Conservation (phyloP, 2,797 vertebrate species). For the Schizothorax lantsangensis region DNA sequence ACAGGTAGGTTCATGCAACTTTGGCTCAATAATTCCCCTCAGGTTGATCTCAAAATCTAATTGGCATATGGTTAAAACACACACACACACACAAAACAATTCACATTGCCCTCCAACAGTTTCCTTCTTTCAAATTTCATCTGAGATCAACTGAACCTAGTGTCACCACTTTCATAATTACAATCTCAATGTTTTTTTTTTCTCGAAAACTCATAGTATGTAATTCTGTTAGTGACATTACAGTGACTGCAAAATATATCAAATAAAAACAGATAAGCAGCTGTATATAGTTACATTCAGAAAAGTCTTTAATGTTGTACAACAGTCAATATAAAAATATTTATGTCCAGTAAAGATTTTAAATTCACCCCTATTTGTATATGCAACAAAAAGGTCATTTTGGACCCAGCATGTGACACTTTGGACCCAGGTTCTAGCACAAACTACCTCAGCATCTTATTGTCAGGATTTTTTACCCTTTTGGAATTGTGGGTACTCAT, state of each 20-base stretch:
- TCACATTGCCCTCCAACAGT: not conserved
- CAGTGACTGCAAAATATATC: not conserved
- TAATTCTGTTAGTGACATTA: not conserved
- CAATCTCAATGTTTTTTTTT: not conserved
- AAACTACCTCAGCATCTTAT: not conserved
- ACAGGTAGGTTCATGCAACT: slow-evolving; percentile 15
- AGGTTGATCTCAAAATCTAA: not conserved
- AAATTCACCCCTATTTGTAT: not conserved
- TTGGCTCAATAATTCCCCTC: not conserved
- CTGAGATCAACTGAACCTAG: not conserved
- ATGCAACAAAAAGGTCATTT: not conserved
- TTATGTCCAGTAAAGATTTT: not conserved
- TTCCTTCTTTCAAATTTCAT: not conserved
- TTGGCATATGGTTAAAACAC: not conserved
- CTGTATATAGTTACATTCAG: not conserved
- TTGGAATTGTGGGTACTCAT: not conserved
- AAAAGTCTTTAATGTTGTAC: not conserved
- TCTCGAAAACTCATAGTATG: not conserved
- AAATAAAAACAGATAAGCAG: not conserved
- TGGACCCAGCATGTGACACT: not conserved
- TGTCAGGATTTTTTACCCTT: not conserved
- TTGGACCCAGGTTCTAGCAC: not conserved
- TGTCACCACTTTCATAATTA: not conserved
- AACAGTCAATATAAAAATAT: not conserved
- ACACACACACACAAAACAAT: not conserved